Evolutionary conservation across 2,888 invertebrate genomes (phyloP).

Genomic region (Athalia circularis): DNA sequence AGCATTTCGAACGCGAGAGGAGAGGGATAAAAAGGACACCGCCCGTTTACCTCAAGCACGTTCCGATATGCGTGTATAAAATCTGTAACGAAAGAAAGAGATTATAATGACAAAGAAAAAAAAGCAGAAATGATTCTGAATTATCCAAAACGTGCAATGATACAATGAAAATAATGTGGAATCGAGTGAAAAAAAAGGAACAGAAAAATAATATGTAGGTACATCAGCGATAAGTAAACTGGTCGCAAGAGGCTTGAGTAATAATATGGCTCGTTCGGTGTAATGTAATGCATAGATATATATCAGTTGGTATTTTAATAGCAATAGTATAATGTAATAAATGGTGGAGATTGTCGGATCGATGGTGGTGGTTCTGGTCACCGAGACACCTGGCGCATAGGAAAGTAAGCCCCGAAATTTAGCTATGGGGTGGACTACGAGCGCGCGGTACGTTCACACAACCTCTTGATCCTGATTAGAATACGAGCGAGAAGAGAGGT

Average conservation of each 20-base stretch:
- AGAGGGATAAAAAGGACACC: slow-evolving; percentile 4
- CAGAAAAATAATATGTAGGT: neutral
- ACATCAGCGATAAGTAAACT: too few species aligned
- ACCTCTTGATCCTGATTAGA: slow-evolving; percentile 74
- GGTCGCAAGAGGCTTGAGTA: too few species aligned
- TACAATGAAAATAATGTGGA: neutral
- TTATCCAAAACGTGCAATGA: too few species aligned
- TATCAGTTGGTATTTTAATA: too few species aligned
- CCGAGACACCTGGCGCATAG: slow-evolving; percentile 48
- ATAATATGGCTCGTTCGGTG: too few species aligned
- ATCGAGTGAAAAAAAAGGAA: neutral
- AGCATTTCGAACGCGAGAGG: slow-evolving; percentile 8
- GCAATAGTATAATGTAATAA: too few species aligned
- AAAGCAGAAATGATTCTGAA: neutral
- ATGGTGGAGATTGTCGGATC: too few species aligned
- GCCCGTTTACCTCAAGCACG: neutral
- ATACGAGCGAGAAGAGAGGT: slow-evolving; percentile 60
- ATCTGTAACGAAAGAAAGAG: too few species aligned
- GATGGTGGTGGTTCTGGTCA: neutral
- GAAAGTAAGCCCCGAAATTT: slow-evolving; percentile 55
- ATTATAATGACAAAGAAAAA: neutral
- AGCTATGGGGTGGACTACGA: slow-evolving; percentile 57
- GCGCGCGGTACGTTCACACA: slow-evolving; percentile 70
- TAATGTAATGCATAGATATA: too few species aligned
- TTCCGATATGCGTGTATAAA: too few species aligned